Percentiles rank a stretch among this genome's conserved stretches.
Conservation (phyloP, 2,113 vertebrate species). For the Apodemus sylvaticus region DNA sequence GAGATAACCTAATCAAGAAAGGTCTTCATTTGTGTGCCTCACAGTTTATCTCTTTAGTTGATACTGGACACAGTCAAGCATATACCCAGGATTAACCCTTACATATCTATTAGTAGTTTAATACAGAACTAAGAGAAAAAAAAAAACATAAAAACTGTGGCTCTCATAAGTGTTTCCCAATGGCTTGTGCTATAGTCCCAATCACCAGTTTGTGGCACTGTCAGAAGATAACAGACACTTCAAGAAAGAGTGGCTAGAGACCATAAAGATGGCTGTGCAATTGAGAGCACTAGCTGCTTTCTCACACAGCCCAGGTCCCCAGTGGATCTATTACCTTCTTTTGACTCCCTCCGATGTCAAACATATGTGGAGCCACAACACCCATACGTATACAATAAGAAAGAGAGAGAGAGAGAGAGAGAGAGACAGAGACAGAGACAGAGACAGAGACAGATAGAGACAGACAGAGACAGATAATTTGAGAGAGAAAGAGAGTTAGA, state of each 20-base stretch:
- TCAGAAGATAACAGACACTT: background rate
- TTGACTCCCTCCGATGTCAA: background rate
- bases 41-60: background rate
- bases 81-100: background rate
- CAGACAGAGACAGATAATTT: no score
- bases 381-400: background rate
- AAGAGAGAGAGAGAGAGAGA: no score
- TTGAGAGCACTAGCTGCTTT: background rate
- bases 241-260: background rate
- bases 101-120: background rate
- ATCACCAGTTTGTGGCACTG: background rate
- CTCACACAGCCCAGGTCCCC: background rate
- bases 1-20: background rate
- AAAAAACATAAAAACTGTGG: background rate
- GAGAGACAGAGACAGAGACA: no score
- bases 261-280: background rate
- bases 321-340: background rate
- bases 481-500: no score
- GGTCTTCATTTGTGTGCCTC: no score
- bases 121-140: background rate
- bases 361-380: background rate
- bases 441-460: no score
- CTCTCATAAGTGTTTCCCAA: background rate
- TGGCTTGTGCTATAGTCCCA: background rate
- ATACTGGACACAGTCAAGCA: background rate